phyloP scores from a whole-genome alignment of 2,797 vertebrate genomes.

The Todus mexicanus region DNA sequence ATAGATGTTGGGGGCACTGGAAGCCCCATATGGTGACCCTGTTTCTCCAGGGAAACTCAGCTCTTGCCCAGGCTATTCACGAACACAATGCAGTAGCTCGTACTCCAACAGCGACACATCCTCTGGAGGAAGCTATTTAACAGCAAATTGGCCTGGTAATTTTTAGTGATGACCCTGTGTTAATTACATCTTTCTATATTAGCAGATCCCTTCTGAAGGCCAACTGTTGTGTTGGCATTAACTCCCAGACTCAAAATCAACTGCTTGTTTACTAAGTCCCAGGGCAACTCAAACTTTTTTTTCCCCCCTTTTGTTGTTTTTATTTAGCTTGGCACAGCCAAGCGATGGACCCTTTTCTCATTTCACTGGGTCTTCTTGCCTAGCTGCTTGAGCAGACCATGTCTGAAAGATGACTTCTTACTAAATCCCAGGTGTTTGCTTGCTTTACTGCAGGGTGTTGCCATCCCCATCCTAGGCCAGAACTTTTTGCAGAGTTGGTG shows the following conservation, averaged over 20 bases:
- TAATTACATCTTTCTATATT: conserved; percentile 69
- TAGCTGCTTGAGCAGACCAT: background rate
- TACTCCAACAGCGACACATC: background rate
- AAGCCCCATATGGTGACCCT: background rate
- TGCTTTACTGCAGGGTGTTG: background rate
- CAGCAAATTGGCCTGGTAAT: conserved; percentile 62
- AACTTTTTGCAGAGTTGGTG: background rate
- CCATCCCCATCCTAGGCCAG: background rate
- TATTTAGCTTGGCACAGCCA: background rate
- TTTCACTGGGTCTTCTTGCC: background rate
- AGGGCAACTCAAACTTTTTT: conserved; percentile 15
- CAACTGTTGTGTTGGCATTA: conserved; percentile 70
- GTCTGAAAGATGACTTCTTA: background rate
- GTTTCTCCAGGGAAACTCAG: background rate
- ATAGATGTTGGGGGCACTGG: background rate
- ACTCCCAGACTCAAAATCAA: conserved; percentile 41
- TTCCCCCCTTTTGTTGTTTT: background rate
- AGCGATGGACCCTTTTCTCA: background rate
- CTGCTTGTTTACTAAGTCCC: conserved; percentile 57
- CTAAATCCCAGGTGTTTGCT: background rate
- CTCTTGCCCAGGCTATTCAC: background rate
- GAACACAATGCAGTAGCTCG: background rate
- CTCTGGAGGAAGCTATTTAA: conserved; percentile 62
- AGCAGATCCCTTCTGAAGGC: conserved; percentile 61
- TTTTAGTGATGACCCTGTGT: conserved; percentile 68